Evolutionary conservation across 2,888 invertebrate species (phyloP).

Genomic region (Seladonia tumulorum): DNA sequence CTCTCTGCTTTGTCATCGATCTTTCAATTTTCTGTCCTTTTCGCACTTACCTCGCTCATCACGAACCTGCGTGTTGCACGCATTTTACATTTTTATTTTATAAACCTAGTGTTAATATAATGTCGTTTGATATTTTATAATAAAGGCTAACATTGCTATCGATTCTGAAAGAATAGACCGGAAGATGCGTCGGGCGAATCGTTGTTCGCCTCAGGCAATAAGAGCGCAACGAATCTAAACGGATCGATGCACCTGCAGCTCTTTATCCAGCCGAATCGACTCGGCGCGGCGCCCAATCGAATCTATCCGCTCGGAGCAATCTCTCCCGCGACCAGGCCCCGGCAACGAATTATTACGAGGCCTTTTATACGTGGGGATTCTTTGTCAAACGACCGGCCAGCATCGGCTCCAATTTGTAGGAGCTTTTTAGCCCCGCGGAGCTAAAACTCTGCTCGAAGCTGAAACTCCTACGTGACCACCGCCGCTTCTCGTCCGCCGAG

Average conservation of each 20-base stretch:
- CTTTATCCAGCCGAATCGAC: constrained; percentile 30
- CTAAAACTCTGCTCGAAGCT: background rate
- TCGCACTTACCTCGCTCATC: background rate
- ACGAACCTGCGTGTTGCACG: background rate
- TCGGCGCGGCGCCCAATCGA: constrained; percentile 35
- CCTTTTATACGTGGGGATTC: constrained; percentile 44
- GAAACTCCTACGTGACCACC: constrained; percentile 42
- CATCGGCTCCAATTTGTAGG: constrained; percentile 55
- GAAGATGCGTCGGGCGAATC: background rate
- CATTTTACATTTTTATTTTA: too few species aligned
- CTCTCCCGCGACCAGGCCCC: background rate
- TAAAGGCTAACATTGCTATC: background rate
- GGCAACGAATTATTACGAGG: constrained; percentile 47
- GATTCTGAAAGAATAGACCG: background rate
- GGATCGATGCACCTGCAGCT: background rate
- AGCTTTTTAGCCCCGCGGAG: constrained; percentile 45
- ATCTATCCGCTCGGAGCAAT: constrained; percentile 21
- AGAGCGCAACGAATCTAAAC: background rate
- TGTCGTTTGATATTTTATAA: background rate
- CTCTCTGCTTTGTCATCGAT: too few species aligned
- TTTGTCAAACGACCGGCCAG: constrained; percentile 6
- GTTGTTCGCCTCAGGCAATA: background rate
- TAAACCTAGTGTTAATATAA: too few species aligned
- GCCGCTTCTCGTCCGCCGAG: constrained; percentile 36
- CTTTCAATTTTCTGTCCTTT: background rate